phyloP scores from a whole-genome alignment of 2,888 invertebrate species.

The Acronicta aceris region DNA sequence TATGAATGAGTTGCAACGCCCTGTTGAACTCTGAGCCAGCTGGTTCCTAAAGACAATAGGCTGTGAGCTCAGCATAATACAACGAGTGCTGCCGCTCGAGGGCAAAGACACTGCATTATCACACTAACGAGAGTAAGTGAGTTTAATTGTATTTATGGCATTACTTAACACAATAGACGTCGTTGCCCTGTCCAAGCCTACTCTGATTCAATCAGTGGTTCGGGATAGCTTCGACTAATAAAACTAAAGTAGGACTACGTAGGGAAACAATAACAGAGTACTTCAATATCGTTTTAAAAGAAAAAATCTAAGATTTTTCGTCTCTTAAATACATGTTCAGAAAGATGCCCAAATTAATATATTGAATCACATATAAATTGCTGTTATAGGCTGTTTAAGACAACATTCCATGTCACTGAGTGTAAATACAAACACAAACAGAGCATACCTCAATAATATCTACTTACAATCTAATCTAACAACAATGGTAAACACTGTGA shows the following conservation, averaged over 20 bases:
- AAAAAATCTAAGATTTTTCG: too few species aligned
- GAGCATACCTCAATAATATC: slow-evolving; percentile 10
- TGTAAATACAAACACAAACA: slow-evolving; percentile 5
- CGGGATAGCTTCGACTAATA: slow-evolving; percentile 44
- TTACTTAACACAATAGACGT: slow-evolving; percentile 79
- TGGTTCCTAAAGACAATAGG: slow-evolving; percentile 52
- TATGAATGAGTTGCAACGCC: slow-evolving; percentile 50
- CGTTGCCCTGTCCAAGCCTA: slow-evolving; percentile 62
- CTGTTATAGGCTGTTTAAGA: background rate
- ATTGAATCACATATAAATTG: too few species aligned
- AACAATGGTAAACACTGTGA: slow-evolving; percentile 20
- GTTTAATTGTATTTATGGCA: slow-evolving; percentile 87
- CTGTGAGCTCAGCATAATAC: slow-evolving; percentile 56
- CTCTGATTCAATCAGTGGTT: slow-evolving; percentile 54
- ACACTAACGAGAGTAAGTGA: slow-evolving; percentile 86
- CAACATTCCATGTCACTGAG: background rate
- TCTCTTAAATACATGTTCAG: too few species aligned
- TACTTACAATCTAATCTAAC: slow-evolving; percentile 14
- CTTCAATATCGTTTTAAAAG: too few species aligned
- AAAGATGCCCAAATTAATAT: too few species aligned
- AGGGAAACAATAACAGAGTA: background rate
- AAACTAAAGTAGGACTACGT: slow-evolving; percentile 8
- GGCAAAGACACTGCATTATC: slow-evolving; percentile 85
- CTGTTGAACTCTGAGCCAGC: slow-evolving; percentile 41
- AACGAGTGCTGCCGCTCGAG: slow-evolving; percentile 68